These are phyloP conservation scores for Caenorhabditis sp. DNA, from an alignment of 2,888 invertebrate genomes.

Conservation along the genomic window DNA sequence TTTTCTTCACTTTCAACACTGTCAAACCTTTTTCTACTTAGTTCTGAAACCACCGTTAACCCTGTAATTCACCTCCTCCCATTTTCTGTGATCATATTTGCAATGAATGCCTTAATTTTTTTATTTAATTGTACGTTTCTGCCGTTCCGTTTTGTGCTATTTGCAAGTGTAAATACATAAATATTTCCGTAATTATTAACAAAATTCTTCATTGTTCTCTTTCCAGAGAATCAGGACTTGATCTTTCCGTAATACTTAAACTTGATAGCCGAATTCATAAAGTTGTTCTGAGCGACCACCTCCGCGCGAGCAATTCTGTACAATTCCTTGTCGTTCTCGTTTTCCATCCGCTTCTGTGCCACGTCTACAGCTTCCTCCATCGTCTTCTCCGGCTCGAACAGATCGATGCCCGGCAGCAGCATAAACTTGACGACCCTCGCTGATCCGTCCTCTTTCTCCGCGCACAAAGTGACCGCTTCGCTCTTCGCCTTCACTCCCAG, in stretches of 20 bases:
- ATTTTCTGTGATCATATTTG: constrained; percentile 7
- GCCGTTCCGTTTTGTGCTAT: not conserved
- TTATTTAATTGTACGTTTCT: not conserved
- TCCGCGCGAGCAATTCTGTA: constrained; percentile 44
- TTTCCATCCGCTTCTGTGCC: constrained; percentile 15
- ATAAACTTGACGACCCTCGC: constrained; percentile 28
- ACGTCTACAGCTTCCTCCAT: constrained; percentile 17
- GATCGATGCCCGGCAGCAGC: constrained; percentile 30
- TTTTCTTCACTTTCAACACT: constrained; percentile 3
- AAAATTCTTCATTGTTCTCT: not conserved
- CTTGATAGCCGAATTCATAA: constrained; percentile 51
- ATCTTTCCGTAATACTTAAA: constrained; percentile 56
- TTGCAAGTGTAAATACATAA: constrained; percentile 5
- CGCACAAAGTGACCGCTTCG: constrained; percentile 39
- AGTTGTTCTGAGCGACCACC: constrained; percentile 45
- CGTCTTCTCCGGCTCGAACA: constrained; percentile 33
- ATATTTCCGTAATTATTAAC: not conserved
- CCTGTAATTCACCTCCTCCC: not conserved
- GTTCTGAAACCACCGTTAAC: not conserved
- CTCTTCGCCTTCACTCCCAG: constrained; percentile 32
- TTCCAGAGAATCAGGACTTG: constrained; percentile 14
- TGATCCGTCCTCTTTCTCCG: constrained; percentile 34
- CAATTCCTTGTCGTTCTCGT: constrained; percentile 29
- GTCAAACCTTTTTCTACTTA: not conserved
- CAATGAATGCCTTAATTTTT: constrained; percentile 10